A percentile compares a stretch with the other conserved stretches of the same genome.
Evolutionary conservation across 2,888 invertebrate species (phyloP).

Genomic region (Microplitis manilae): DNA sequence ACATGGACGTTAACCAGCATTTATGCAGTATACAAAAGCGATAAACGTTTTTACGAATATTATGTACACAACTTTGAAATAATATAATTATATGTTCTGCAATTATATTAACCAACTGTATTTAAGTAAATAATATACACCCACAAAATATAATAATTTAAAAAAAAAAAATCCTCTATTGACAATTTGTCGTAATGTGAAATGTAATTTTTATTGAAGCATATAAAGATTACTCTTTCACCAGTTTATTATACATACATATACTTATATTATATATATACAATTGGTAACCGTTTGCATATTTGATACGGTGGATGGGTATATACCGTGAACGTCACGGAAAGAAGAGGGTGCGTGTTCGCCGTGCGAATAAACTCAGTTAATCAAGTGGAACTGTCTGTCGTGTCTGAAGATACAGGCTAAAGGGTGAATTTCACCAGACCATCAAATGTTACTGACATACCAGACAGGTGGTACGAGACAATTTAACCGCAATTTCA

Average conservation of each 20-base stretch:
- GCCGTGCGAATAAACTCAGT: slow-evolving; percentile 65
- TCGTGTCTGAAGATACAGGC: slow-evolving; percentile 51
- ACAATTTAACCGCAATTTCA: slow-evolving; percentile 36
- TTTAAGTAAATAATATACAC: too few relatives aligned
- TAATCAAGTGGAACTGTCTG: slow-evolving; percentile 68
- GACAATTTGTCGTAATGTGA: background rate
- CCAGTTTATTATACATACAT: background rate
- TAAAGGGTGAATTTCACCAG: slow-evolving; percentile 47
- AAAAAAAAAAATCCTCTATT: background rate
- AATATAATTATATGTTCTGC: background rate
- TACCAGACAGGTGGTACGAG: slow-evolving; percentile 43
- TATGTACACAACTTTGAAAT: too few relatives aligned
- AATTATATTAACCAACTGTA: background rate
- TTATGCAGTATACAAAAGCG: background rate
- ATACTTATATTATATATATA: background rate
- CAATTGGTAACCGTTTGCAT: background rate
- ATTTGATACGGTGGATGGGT: slow-evolving; percentile 38
- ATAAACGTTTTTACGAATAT: slow-evolving; percentile 17
- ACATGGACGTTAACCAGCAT: background rate
- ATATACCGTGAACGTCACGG: slow-evolving; percentile 18
- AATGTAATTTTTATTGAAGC: background rate
- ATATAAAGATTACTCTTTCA: background rate
- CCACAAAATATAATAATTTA: background rate
- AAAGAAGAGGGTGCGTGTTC: slow-evolving; percentile 42
- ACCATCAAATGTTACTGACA: slow-evolving; percentile 32